phyloP scores from a whole-genome alignment of 53 echinoderm and acorn worm species.

The Zoroaster sp. region DNA sequence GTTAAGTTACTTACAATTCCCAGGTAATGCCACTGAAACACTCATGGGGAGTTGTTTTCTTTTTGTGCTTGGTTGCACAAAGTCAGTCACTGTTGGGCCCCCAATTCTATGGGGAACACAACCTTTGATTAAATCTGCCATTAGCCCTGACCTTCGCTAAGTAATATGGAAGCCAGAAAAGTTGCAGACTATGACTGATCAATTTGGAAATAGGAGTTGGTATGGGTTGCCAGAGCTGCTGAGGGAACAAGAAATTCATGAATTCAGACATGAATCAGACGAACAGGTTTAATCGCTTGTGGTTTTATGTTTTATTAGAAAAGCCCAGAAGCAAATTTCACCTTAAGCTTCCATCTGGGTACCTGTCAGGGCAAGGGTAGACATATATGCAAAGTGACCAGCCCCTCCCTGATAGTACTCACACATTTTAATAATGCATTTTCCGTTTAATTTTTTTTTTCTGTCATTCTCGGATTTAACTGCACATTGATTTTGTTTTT shows the following conservation, averaged over 20 bases:
- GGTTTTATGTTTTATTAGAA: background rate
- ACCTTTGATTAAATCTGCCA: slow-evolving; percentile 12
- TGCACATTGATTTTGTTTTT: no score
- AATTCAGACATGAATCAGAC: background rate
- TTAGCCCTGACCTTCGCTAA: slow-evolving; percentile 32
- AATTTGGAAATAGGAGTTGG: background rate
- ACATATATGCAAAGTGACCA: no score
- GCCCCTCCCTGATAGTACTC: no score
- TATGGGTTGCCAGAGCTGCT: background rate
- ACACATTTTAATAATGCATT: no score
- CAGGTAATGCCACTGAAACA: background rate
- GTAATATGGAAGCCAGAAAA: background rate
- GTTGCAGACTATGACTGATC: background rate
- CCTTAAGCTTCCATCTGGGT: no score
- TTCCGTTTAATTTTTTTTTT: no score
- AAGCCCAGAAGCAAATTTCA: background rate
- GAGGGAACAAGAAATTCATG: background rate
- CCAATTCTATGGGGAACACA: background rate
- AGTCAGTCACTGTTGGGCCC: slow-evolving; percentile 19
- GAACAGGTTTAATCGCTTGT: background rate
- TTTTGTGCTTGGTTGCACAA: background rate
- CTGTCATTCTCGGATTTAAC: no score
- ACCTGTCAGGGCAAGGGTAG: no score
- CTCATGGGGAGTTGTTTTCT: background rate
- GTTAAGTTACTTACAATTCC: background rate